Evolutionary conservation across 2,888 invertebrate species (phyloP).

Genomic region (Brachypterus glaber): DNA sequence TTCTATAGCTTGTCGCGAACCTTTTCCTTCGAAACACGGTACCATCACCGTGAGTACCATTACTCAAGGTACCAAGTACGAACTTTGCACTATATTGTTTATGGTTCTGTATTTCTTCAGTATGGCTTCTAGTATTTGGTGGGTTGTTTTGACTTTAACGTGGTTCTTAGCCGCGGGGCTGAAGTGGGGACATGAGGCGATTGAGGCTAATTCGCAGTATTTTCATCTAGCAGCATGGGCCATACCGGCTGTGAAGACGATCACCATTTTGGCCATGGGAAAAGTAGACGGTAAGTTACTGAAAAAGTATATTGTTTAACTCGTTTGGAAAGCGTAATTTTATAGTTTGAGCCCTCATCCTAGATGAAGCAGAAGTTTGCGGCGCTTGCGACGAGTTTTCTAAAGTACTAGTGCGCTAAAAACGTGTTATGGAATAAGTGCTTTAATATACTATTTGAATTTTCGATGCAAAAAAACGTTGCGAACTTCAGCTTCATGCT

Average conservation of each 20-base stretch:
- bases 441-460: too few species aligned
- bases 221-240: slow-evolving; percentile 99
- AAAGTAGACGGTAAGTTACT: slow-evolving; percentile 86
- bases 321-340: too few species aligned
- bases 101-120: slow-evolving; percentile 95
- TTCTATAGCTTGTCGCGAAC: slow-evolving; percentile 72
- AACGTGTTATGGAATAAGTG: too few species aligned
- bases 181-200: slow-evolving; percentile 97
- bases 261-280: slow-evolving; percentile 88
- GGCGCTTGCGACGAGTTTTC: too few species aligned
- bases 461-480: too few species aligned
- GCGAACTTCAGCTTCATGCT: too few species aligned
- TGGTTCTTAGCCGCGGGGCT: slow-evolving; percentile 95
- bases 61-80: slow-evolving; percentile 78
- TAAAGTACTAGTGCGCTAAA: too few species aligned
- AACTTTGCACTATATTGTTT: slow-evolving; percentile 85
- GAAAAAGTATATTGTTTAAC: too few species aligned
- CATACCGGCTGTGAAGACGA: slow-evolving; percentile 90
- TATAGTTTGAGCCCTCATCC: too few species aligned
- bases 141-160: slow-evolving; percentile 91
- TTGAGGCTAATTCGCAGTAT: slow-evolving; percentile 93
- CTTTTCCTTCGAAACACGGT: slow-evolving; percentile 63
- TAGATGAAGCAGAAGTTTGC: too few species aligned
- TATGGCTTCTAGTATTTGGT: slow-evolving; percentile 96
- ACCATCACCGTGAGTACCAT: slow-evolving; percentile 73